These are phyloP conservation scores for Argyra leucocephala DNA, from an alignment of 2,888 invertebrate species.

Conservation along the genomic window DNA sequence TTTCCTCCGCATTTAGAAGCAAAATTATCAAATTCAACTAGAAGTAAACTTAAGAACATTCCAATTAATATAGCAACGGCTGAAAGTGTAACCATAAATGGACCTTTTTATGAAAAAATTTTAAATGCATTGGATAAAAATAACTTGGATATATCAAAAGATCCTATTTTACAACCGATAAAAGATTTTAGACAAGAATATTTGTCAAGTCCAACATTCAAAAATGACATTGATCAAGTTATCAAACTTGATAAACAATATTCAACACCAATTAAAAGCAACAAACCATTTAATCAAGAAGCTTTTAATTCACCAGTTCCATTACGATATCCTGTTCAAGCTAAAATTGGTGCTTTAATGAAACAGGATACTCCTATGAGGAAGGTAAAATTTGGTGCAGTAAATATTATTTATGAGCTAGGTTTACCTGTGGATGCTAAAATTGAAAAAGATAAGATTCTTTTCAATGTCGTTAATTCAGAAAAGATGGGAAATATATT, in stretches of 20 bases:
- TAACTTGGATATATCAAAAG: slow-evolving; percentile 48
- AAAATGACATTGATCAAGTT: slow-evolving; percentile 48
- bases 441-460: slow-evolving; percentile 38
- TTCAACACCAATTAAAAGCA: slow-evolving; percentile 17
- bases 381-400: slow-evolving; percentile 38
- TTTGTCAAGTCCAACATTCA: slow-evolving; percentile 48
- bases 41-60: slow-evolving; percentile 47
- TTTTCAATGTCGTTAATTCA: slow-evolving; percentile 37
- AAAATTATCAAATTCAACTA: slow-evolving; percentile 17
- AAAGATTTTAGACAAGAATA: slow-evolving; percentile 52
- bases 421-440: slow-evolving; percentile 36
- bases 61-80: slow-evolving; percentile 50
- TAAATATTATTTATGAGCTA: slow-evolving; percentile 34
- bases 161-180: slow-evolving; percentile 51
- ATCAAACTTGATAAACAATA: slow-evolving; percentile 23
- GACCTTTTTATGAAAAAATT: slow-evolving; percentile 52
- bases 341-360: slow-evolving; percentile 34
- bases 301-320: slow-evolving; percentile 38
- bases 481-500: slow-evolving; percentile 34
- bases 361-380: slow-evolving; percentile 42
- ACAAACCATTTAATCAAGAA: slow-evolving; percentile 21
- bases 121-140: slow-evolving; percentile 48
- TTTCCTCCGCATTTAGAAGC: not conserved
- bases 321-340: slow-evolving; percentile 31
- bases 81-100: slow-evolving; percentile 51